These are phyloP conservation scores for Schrankia costaestrigalis DNA, from an alignment of 2,888 invertebrate genomes.

Conservation along the genomic window DNA sequence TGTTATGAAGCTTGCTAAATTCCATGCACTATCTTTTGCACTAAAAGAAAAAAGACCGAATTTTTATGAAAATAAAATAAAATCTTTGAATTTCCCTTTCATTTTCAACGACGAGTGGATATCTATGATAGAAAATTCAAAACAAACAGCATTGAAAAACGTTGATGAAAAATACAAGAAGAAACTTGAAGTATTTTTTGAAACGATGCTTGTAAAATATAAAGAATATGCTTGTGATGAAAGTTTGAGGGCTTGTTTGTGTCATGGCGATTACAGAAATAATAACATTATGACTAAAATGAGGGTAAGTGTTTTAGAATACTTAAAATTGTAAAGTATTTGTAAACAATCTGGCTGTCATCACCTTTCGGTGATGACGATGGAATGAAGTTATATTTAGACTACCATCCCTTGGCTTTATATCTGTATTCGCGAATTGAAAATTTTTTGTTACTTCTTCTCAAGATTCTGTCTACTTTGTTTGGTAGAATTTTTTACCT, in stretches of 20 bases:
- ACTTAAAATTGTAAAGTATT: neutral
- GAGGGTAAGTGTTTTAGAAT: neutral
- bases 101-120: constrained; percentile 16
- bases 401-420: no score
- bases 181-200: constrained; percentile 20
- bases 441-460: no score
- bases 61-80: constrained; percentile 14
- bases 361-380: no score
- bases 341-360: no score
- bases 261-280: constrained; percentile 58
- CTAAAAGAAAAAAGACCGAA: constrained; percentile 7
- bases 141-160: constrained; percentile 10
- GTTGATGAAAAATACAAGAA: constrained; percentile 26
- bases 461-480: no score
- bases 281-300: constrained; percentile 40
- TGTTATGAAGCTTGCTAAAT: constrained; percentile 8
- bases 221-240: constrained; percentile 29
- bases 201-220: constrained; percentile 28
- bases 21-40: neutral
- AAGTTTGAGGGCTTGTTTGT: constrained; percentile 33
- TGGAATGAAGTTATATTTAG: no score
- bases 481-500: no score
- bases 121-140: constrained; percentile 19
- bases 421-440: no score
- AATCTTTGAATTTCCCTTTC: constrained; percentile 15